phyloP scores from a whole-genome alignment of 2,113 vertebrate genomes.

The Psilopsiagon aymara region DNA sequence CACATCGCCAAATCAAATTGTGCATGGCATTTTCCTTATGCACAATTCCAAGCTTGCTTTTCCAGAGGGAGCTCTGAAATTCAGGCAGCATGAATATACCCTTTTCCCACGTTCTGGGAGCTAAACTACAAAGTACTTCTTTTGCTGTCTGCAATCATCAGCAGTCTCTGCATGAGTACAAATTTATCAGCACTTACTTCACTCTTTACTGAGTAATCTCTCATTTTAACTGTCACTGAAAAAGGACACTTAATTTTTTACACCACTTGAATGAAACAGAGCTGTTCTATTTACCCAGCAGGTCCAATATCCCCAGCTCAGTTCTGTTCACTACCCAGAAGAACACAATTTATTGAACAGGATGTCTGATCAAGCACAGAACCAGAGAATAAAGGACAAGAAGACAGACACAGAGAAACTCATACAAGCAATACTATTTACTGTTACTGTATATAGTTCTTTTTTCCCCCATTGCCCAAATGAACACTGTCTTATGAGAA shows the following conservation, averaged over 20 bases:
- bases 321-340: background rate
- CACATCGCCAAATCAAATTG: background rate
- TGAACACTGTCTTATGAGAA: background rate
- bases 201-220: background rate
- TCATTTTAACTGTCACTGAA: background rate
- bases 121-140: background rate
- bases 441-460: background rate
- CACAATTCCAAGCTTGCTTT: background rate
- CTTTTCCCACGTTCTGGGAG: background rate
- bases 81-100: fast-evolving
- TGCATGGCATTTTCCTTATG: fast-evolving
- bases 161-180: background rate
- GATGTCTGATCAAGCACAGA: background rate
- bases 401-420: background rate
- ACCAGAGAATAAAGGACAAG: background rate
- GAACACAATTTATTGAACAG: background rate
- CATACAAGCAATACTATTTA: fast-evolving
- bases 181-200: background rate
- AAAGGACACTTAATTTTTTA: background rate
- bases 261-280: background rate
- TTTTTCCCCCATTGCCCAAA: background rate
- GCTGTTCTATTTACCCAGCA: background rate
- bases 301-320: background rate
- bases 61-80: background rate
- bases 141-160: background rate